Evolutionary conservation across 2,113 vertebrate genomes (phyloP).

Genomic region (Gasterosteus aculeatus): DNA sequence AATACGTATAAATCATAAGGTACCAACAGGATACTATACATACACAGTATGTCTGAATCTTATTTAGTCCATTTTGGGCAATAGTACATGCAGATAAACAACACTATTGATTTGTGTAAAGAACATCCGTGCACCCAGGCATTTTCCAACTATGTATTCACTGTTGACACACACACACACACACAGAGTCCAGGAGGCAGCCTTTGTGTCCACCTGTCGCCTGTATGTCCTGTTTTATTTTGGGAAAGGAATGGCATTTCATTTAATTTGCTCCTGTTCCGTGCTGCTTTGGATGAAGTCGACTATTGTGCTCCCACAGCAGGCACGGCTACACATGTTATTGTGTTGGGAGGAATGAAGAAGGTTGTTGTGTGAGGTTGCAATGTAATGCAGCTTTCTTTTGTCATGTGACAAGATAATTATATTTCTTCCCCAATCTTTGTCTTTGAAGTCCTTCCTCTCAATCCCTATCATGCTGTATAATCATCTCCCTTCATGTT

Average conservation of each 20-base stretch:
- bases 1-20: not conserved
- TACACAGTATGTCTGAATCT: not conserved
- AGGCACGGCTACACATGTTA: not conserved
- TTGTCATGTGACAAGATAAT: not conserved
- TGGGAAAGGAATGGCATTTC: conserved; percentile 82
- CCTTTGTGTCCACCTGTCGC: conserved; percentile 84
- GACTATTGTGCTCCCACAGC: conserved; percentile 52
- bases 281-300: conserved; percentile 46
- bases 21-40: not conserved
- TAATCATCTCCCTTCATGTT: not conserved
- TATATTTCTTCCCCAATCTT: not conserved
- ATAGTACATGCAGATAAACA: not conserved
- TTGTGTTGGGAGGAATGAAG: not conserved
- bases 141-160: not conserved
- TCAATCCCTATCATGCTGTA: not conserved
- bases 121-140: not conserved
- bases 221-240: conserved; percentile 79
- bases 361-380: not conserved
- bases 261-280: conserved; percentile 64
- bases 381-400: not conserved
- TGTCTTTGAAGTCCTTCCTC: not conserved
- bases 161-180: not conserved
- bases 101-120: not conserved
- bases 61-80: not conserved
- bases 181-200: conserved; percentile 35